Evolutionary conservation across 2,888 invertebrate genomes (phyloP).

Genomic region (Papilio demoleus): DNA sequence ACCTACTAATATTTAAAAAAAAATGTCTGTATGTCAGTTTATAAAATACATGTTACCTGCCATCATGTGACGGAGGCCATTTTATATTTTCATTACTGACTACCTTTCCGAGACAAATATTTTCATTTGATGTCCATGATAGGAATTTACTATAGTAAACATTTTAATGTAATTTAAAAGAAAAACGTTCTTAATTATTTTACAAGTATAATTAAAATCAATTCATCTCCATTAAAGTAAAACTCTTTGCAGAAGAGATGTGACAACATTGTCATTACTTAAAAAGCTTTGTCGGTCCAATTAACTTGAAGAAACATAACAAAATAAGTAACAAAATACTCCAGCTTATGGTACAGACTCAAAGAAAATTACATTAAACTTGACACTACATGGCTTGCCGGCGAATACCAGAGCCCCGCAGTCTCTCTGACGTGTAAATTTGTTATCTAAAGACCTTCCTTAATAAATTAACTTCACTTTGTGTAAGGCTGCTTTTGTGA

Average conservation of each 20-base stretch:
- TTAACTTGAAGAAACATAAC: slow-evolving; percentile 30
- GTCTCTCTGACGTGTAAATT: slow-evolving; percentile 49
- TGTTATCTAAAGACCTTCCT: slow-evolving; percentile 50
- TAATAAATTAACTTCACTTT: slow-evolving; percentile 42
- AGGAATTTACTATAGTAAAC: no score
- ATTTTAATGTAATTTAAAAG: no score
- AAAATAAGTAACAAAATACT: slow-evolving; percentile 32
- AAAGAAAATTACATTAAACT: slow-evolving; percentile 51
- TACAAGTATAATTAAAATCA: no score
- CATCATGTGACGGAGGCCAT: no score
- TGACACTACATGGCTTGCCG: slow-evolving; percentile 51
- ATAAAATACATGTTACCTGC: no score
- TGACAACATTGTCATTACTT: slow-evolving; percentile 28
- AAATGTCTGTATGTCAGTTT: no score
- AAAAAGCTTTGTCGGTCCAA: slow-evolving; percentile 27
- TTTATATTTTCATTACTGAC: no score
- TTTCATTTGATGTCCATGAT: no score
- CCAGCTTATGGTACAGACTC: slow-evolving; percentile 42
- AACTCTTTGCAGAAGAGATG: slow-evolving; percentile 9
- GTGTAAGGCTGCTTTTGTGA: slow-evolving; percentile 42
- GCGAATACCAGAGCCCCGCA: slow-evolving; percentile 45
- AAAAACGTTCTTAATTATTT: no score
- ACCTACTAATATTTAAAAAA: no score
- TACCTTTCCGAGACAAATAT: no score
- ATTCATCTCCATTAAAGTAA: no score